These are phyloP conservation scores for Lontra canadensis DNA, from an alignment of 2,113 vertebrate genomes.

Conservation along the genomic window DNA sequence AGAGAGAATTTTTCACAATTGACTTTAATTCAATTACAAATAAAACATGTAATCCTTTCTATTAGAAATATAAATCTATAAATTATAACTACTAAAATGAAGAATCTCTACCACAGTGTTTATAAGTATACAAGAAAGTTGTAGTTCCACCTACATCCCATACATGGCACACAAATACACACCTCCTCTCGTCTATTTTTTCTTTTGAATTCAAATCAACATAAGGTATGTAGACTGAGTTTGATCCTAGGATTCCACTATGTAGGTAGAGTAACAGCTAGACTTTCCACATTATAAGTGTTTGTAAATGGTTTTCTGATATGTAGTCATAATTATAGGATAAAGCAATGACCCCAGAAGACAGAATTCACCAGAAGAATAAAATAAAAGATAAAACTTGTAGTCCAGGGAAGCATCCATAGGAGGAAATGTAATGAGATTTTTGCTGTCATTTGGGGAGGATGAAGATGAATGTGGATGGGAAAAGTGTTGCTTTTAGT, in stretches of 20 bases:
- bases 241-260: background rate
- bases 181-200: background rate
- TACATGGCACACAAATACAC: background rate
- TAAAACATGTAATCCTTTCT: background rate
- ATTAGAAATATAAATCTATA: background rate
- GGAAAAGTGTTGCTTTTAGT: background rate
- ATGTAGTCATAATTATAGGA: background rate
- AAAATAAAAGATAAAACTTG: background rate
- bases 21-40: background rate
- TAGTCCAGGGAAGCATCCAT: background rate
- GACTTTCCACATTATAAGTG: background rate
- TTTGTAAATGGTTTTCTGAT: background rate
- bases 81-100: background rate
- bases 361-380: background rate
- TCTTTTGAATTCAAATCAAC: background rate
- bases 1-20: background rate
- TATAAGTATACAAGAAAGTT: background rate
- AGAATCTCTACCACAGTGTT: background rate
- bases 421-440: background rate
- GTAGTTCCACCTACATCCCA: background rate
- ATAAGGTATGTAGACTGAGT: background rate
- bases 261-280: background rate
- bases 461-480: background rate
- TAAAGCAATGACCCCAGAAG: background rate
- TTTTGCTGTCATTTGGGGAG: background rate